Evolutionary conservation across 1,140 invertebrate species (phyloP).

Genomic region (Holotrichia oblita): DNA sequence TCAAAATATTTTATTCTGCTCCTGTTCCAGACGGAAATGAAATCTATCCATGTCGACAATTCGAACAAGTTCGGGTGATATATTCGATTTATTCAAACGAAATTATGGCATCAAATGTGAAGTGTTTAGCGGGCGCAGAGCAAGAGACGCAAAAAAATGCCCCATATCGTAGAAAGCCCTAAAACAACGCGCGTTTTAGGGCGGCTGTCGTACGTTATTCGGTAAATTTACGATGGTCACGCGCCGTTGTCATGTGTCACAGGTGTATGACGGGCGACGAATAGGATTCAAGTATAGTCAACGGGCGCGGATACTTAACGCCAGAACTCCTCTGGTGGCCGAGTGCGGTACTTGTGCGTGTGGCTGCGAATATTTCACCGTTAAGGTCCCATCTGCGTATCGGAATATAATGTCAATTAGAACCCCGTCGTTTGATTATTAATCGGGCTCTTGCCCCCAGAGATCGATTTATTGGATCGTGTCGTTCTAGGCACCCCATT

Average conservation of each 20-base stretch:
- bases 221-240: slow-evolving; percentile 27
- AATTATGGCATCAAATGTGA: not conserved
- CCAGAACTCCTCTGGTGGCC: not conserved
- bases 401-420: slow-evolving; percentile 30
- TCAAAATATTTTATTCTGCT: not conserved
- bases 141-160: not conserved
- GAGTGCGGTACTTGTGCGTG: not conserved
- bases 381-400: slow-evolving; percentile 18
- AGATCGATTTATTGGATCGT: not conserved
- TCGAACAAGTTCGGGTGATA: not conserved
- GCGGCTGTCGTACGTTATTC: too few species aligned
- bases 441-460: not conserved
- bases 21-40: too few species aligned
- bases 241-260: slow-evolving; percentile 23
- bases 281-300: not conserved
- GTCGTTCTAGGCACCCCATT: not conserved
- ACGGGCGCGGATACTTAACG: not conserved
- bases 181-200: not conserved
- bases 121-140: not conserved
- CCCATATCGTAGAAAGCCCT: not conserved
- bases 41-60: not conserved
- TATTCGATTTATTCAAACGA: slow-evolving; percentile 25
- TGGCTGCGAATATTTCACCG: not conserved
- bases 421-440: slow-evolving; percentile 17
- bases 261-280: slow-evolving; percentile 21